Conservation (phyloP, 2,797 vertebrate genomes). For the Rhynchotus rufescens region DNA sequence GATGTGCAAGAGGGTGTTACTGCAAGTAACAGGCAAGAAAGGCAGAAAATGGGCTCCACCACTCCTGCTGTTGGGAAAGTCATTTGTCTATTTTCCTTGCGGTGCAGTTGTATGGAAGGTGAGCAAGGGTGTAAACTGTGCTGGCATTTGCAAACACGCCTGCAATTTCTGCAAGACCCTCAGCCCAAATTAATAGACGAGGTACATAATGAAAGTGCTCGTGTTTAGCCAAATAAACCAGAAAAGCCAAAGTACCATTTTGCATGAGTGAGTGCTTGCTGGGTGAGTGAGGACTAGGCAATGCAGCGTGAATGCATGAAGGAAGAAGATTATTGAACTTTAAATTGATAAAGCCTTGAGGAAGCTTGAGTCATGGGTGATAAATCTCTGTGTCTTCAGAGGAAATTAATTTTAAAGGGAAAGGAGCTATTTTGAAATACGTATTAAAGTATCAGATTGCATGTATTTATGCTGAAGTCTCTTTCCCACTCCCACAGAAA, state of each 20-base stretch:
- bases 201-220: background rate
- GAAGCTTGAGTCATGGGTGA: conserved; percentile 20
- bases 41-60: background rate
- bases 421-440: conserved; percentile 9
- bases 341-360: conserved; percentile 46
- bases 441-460: conserved; percentile 46
- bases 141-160: background rate
- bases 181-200: background rate
- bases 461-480: background rate
- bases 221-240: background rate
- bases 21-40: background rate
- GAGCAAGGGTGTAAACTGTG: background rate
- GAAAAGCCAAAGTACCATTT: background rate
- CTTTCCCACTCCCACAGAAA: conserved; percentile 54
- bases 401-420: conserved; percentile 34
- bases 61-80: background rate
- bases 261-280: background rate
- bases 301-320: background rate
- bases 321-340: background rate
- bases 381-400: conserved; percentile 29
- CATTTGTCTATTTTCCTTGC: background rate
- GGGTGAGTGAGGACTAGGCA: background rate
- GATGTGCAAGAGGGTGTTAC: background rate
- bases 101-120: background rate
- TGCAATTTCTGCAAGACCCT: background rate